phyloP scores from a whole-genome alignment of 2,888 invertebrate genomes.

The Sminthurinus aureus region DNA sequence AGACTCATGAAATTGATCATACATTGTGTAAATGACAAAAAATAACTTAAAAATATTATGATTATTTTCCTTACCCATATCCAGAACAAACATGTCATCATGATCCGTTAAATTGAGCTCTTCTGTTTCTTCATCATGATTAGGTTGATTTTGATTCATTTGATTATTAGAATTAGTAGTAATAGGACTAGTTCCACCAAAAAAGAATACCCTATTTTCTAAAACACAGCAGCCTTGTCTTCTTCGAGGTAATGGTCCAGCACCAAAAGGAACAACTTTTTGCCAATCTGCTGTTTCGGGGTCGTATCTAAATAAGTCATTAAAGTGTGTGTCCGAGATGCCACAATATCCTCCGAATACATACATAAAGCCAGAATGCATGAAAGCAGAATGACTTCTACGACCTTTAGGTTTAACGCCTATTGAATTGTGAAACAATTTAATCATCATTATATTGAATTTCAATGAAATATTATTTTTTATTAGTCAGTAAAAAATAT shows the following conservation, averaged over 20 bases:
- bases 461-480: no score
- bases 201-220: slow-evolving; percentile 77
- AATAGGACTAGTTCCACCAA: slow-evolving; percentile 80
- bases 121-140: slow-evolving; percentile 46
- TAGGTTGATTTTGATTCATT: slow-evolving; percentile 29
- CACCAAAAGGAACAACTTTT: slow-evolving; percentile 51
- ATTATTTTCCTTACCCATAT: slow-evolving; percentile 68
- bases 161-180: not conserved
- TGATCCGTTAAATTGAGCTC: slow-evolving; percentile 72
- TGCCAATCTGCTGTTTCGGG: slow-evolving; percentile 61
- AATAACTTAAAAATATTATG: no score
- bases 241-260: slow-evolving; percentile 61
- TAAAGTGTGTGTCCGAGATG: slow-evolving; percentile 76
- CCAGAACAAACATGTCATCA: slow-evolving; percentile 82
- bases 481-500: no score
- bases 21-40: no score
- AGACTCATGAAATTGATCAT: no score
- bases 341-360: slow-evolving; percentile 93
- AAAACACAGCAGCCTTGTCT: slow-evolving; percentile 81
- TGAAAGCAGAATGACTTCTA: slow-evolving; percentile 91
- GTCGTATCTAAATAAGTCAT: slow-evolving; percentile 80
- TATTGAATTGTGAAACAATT: no score
- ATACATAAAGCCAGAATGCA: slow-evolving; percentile 72
- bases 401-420: slow-evolving; percentile 73
- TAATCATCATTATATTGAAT: no score